Evolutionary conservation across 2,888 invertebrate genomes (phyloP), one percentile per base, ranked within the genome.

Genomic region (Muscina levida): DNA sequence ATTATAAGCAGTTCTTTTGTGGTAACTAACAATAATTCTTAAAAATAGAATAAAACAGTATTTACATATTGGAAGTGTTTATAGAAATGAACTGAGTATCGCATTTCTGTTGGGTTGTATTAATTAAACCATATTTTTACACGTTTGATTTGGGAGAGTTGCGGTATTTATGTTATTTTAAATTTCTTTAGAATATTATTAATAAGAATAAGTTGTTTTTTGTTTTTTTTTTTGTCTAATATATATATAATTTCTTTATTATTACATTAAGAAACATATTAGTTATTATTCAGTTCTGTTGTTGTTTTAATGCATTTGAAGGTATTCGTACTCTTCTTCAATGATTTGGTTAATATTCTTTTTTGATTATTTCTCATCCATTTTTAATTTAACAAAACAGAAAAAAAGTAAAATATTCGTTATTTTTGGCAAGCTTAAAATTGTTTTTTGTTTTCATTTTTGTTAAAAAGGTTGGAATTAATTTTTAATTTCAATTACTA

Each of bases 351-450:
- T 72, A 26, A 44, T 22, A 42, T 57, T 19, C 44, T 70, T 19
- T 75, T 78, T 79, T 72, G 56, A 39, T 73, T 73, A 57, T 42
- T 39, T 39, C 70, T 59, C 65, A 31, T 31, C 31, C 31, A 31
- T 8, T 31, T 31, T 31, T 8, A 31, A 31, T 31, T n/a, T n/a
- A n/a, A n/a, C n/a, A n/a, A n/a, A n/a, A n/a, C n/a, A n/a, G n/a
- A 31, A 31, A 31, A 31, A 31, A 62, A 66, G 51, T 19, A 24
- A 66, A 46, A 17, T 65, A 67, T 67, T 67, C 31, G n/a, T n/a
- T n/a, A n/a, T 46, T 81, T 77, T 74, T 81, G 74, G 77, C 81
- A 81, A 78, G 78, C 53, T 48, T 65, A 48, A 68, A 72, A 71
- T 77, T 71, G 62, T 72, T 72, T 6, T 26, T 44, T 73, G 48